Conservation (phyloP, 1,140 invertebrate genomes). For the Sycophaga agraensis region DNA sequence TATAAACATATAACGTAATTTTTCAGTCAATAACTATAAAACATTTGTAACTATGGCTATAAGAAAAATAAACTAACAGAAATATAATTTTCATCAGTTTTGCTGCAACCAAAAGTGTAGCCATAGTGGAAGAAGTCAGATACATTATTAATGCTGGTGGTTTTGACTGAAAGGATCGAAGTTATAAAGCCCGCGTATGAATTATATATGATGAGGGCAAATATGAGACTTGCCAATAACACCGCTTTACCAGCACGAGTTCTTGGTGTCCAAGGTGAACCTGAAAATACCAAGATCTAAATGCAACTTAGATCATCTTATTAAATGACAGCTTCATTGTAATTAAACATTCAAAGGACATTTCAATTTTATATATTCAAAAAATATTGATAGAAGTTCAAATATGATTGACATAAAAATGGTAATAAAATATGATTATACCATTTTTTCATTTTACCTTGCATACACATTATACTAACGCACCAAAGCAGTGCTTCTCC, state of each 20-base stretch:
- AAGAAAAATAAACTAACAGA: slow-evolving; percentile 40
- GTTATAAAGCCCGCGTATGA: slow-evolving; percentile 66
- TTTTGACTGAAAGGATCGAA: slow-evolving; percentile 65
- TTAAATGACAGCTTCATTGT: too few species aligned
- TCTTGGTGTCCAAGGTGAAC: slow-evolving; percentile 61
- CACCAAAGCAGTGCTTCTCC: slow-evolving; percentile 63
- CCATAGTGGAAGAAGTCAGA: slow-evolving; percentile 62
- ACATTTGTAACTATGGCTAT: too few species aligned
- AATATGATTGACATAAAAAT: too few species aligned
- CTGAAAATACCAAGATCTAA: too few species aligned
- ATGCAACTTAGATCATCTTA: too few species aligned
- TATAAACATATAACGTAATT: too few species aligned
- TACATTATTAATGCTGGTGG: slow-evolving; percentile 60
- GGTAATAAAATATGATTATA: too few species aligned
- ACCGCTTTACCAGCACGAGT: slow-evolving; percentile 62
- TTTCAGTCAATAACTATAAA: too few species aligned
- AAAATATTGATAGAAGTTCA: too few species aligned
- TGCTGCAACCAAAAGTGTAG: slow-evolving; percentile 63
- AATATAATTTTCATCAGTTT: slow-evolving; percentile 50
- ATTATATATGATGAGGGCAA: slow-evolving; percentile 63
- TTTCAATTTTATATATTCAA: too few species aligned
- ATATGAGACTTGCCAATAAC: slow-evolving; percentile 61
- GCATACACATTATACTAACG: slow-evolving; percentile 65
- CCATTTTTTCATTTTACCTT: too few species aligned
- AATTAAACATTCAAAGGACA: too few species aligned